Base-by-base conservation (phyloP, 2,888 invertebrate species). In the Sylvicola fuscatus region DNA sequence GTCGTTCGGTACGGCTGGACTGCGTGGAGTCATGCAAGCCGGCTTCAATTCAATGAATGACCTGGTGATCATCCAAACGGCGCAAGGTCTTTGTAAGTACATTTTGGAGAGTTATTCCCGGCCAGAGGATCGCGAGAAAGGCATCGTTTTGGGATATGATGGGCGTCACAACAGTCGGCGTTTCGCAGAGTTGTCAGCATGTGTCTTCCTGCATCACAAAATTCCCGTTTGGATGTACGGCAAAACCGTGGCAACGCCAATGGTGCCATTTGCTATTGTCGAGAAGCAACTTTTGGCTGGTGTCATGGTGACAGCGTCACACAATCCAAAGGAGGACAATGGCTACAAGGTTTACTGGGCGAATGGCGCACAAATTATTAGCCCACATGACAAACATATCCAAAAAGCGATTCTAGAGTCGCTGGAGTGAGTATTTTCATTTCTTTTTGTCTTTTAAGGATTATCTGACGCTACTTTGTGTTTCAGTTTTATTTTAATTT, bases 331-430 rank as follows among this genome's bases (percentile, higher is more conserved):
- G 52, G 76, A 89, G 17, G 92, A 95, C 51, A 93, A 93, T 52
- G 93, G 93, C 2, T 99, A 95, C 52, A 98, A 98, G 64, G 93
- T 93, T 5, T 98, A 95, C 55, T 93, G 90, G 78, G 63, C 68
- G 7, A 97, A 95, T 57, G 90, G 93, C 1, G 79, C 89, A 6
- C 98, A 97, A 70, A 93, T 98, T 41, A 78, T 90, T 40, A 57
- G 83, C 0, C 98, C 98, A 0, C 81, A 82, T 43, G 98, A 99
- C 53, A 73, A 76, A 47, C 70, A 72, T 31, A 90, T 99, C 40
- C 73, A 93, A 45, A 62, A 71, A 1, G 64, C 67, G 34, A 93
- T 97, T 44, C 50, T 72, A 37, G 63, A 72, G 15, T 80, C 82
- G 55, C 65, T 90, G 37, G 65, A 72, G 56, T 66, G 38, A 64